Evolutionary conservation across 2,888 invertebrate species (phyloP).

Genomic region (Uloborus plumipes): DNA sequence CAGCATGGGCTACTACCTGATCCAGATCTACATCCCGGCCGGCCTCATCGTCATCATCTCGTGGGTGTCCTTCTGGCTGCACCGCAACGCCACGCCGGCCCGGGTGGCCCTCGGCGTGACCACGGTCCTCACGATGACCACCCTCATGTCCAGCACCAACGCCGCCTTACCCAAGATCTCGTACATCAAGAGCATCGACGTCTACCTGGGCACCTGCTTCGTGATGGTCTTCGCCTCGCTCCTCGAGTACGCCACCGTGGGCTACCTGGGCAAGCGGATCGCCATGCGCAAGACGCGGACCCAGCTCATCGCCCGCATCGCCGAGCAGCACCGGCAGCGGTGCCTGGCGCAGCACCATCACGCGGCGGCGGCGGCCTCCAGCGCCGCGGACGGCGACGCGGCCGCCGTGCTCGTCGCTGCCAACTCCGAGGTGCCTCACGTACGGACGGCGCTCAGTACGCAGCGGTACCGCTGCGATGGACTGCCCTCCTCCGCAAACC

Average conservation of each 20-base stretch:
- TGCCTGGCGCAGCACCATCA: constrained; percentile 14
- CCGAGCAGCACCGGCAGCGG: constrained; percentile 64
- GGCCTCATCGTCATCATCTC: constrained; percentile 68
- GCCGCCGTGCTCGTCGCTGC: constrained; percentile 24
- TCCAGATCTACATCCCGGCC: constrained; percentile 71
- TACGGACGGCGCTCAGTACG: constrained; percentile 54
- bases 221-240: constrained; percentile 73
- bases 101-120: constrained; percentile 68
- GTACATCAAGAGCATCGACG: constrained; percentile 72
- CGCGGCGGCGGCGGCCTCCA: constrained; percentile 6
- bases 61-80: constrained; percentile 68
- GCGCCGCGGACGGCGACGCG: constrained; percentile 7
- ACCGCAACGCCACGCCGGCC: constrained; percentile 68
- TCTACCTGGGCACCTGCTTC: constrained; percentile 72
- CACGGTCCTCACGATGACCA: constrained; percentile 71
- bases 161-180: constrained; percentile 73
- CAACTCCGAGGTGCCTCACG: constrained; percentile 48
- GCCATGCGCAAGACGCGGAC: constrained; percentile 67
- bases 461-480: constrained; percentile 37
- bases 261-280: constrained; percentile 68
- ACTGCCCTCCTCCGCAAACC: constrained; percentile 18
- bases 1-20: constrained; percentile 72
- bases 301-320: constrained; percentile 66
- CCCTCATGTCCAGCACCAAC: constrained; percentile 69
- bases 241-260: constrained; percentile 70